These are phyloP conservation scores for Drosophila trichaetosa DNA, from an alignment of 2,888 invertebrate species.

Conservation along the genomic window DNA sequence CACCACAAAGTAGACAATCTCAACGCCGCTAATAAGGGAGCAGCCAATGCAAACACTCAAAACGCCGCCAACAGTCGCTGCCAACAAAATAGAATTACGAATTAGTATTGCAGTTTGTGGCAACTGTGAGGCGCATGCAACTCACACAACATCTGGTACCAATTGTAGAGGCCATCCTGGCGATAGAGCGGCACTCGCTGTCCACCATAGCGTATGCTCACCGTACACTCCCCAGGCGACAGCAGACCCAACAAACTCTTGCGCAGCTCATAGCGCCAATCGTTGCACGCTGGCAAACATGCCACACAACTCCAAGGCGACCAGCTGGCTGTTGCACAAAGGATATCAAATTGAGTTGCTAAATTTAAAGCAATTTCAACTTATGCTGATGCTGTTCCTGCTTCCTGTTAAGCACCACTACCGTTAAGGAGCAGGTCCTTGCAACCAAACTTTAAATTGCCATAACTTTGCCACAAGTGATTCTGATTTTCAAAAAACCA, in stretches of 20 bases:
- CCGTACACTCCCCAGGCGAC: constrained; percentile 24
- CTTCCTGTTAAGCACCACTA: background rate
- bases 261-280: constrained; percentile 59
- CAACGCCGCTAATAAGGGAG: constrained; percentile 80
- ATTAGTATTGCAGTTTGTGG: background rate
- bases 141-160: constrained; percentile 81
- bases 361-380: background rate
- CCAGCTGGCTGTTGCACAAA: constrained; percentile 33
- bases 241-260: constrained; percentile 49
- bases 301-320: constrained; percentile 53
- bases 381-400: background rate
- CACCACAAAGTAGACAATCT: constrained; percentile 76
- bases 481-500: background rate
- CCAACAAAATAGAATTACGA: constrained; percentile 2
- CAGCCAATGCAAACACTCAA: constrained; percentile 82
- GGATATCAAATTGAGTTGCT: background rate
- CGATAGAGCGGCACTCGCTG: constrained; percentile 56
- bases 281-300: constrained; percentile 75
- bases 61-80: constrained; percentile 81
- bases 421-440: background rate
- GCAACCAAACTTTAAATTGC: background rate
- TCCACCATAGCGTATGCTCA: constrained; percentile 60
- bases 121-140: constrained; percentile 9
- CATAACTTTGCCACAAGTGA: background rate
- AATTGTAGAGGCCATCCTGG: constrained; percentile 69